Evolutionary conservation across 2,888 invertebrate genomes (phyloP).

Genomic region (Drosophila nigritarsus): DNA sequence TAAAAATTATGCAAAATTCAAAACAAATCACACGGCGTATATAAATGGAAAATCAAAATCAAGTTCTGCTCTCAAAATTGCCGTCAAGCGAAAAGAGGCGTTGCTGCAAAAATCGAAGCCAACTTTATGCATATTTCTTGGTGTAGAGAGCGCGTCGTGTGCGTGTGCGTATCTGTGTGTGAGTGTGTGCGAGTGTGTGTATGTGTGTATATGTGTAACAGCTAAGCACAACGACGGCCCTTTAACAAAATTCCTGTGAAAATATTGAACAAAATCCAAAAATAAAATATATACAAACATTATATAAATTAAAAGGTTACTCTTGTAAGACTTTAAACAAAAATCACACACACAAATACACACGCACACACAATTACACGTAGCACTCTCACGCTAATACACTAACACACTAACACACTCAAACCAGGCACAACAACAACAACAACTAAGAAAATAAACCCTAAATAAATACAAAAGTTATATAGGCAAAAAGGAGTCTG

Average conservation of each 20-base stretch:
- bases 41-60: constrained; percentile 3
- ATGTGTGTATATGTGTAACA: constrained; percentile 31
- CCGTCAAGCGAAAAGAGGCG: constrained; percentile 56
- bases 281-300: constrained; percentile 7
- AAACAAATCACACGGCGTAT: constrained; percentile 1
- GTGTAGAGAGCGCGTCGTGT: constrained; percentile 66
- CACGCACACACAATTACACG: constrained; percentile 6
- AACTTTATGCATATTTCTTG: constrained; percentile 71
- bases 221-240: constrained; percentile 22
- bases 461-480: constrained; percentile 65
- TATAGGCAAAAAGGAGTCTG: constrained; percentile 56
- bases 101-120: constrained; percentile 67
- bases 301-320: constrained; percentile 7
- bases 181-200: constrained; percentile 30
- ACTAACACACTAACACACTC: constrained; percentile 17
- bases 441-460: constrained; percentile 35
- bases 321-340: not conserved
- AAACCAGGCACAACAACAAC: constrained; percentile 13
- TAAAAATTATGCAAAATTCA: constrained; percentile 35
- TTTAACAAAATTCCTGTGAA: constrained; percentile 17
- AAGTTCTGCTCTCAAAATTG: constrained; percentile 17
- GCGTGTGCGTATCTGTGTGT: constrained; percentile 27
- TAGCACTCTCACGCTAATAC: constrained; percentile 11
- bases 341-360: not conserved
- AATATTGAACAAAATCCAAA: constrained; percentile 14